Base-by-base conservation (phyloP, 2,888 invertebrate genomes). In the Tetragnatha montana region DNA sequence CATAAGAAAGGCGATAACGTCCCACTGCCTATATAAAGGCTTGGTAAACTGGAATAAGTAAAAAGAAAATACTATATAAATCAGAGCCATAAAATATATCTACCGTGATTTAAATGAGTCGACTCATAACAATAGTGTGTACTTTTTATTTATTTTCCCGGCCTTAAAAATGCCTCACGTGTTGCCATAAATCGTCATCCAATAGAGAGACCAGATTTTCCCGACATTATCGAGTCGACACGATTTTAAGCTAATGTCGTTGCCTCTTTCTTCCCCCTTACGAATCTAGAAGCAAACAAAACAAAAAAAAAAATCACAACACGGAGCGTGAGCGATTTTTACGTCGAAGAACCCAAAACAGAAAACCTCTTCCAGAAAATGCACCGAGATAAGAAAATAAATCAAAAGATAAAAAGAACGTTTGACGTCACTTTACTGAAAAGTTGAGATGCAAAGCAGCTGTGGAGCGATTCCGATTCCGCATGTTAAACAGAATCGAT, bases 381-480 rank as follows among this genome's bases (percentile, higher is more conserved):
- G 35, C 35, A n/a, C n/a, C n/a, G n/a, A 60, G 60, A 60, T 60
- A 60, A 10, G 60, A 17, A 60, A 60, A 60, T 60, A 60, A 60
- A 60, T 60, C 60, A 60, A 60, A 60, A 60, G 6, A 60, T 60
- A 75, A n/a, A 35, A n/a, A n/a, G 47, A 35, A 47, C 78, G 60
- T 60, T 78, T 60, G 60, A 22, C 50, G 69, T 69, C 80, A 68
- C 80, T 80, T 35, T 80, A 35, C 50, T 68, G 49, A 84, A 78
- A 68, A 19, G 69, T 70, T 84, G 22, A 49, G 47, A 49, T 84
- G 49, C 76, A 84, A 21, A 78, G 47, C 84, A 84, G 84, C 84
- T 84, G 81, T n/a, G 68, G 73, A 83, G 74, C 74, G 82, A 83
- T 75, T 83, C 19, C 74, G 74, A 83, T 84, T 84, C 84, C 76